Percentiles rank a stretch among this genome's conserved stretches.
These are phyloP conservation scores for Monopterus albus DNA, from an alignment of 2,113 vertebrate species.

Conservation along the genomic window DNA sequence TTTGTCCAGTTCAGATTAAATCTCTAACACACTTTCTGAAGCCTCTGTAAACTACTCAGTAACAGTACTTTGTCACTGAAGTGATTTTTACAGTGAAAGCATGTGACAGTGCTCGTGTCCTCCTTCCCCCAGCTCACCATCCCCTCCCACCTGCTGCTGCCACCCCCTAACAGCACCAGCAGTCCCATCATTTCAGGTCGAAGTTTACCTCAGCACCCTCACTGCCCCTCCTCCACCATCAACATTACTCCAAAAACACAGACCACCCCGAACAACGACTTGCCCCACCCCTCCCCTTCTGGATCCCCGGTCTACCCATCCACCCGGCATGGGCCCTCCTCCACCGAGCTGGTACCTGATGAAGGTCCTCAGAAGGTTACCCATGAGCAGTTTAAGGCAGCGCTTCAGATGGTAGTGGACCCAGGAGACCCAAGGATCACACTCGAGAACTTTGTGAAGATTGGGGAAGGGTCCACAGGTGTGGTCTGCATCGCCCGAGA, in stretches of 20 bases:
- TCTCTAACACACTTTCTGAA: too few relatives aligned
- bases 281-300: slow-evolving; percentile 76
- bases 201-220: background rate
- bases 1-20: too few relatives aligned
- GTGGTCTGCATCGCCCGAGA: slow-evolving; percentile 92
- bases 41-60: too few relatives aligned
- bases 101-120: background rate
- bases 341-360: background rate
- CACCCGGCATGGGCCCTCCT: too few relatives aligned
- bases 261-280: slow-evolving; percentile 31
- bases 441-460: slow-evolving; percentile 93
- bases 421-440: slow-evolving; percentile 86
- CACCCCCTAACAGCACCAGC: slow-evolving; percentile 68
- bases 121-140: slow-evolving; percentile 44
- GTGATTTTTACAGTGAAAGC: too few relatives aligned
- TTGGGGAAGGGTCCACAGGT: slow-evolving; percentile 93
- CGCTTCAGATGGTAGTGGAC: slow-evolving; percentile 93
- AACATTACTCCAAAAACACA: background rate
- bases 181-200: slow-evolving; percentile 55
- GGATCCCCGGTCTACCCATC: slow-evolving; percentile 81
- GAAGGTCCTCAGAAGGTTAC: slow-evolving; percentile 83
- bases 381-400: slow-evolving; percentile 91
- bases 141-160: slow-evolving; percentile 23
- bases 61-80: too few relatives aligned
- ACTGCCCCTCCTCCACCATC: slow-evolving; percentile 78